Conservation (phyloP, 2,888 invertebrate species). For the Chironomus riparius region DNA sequence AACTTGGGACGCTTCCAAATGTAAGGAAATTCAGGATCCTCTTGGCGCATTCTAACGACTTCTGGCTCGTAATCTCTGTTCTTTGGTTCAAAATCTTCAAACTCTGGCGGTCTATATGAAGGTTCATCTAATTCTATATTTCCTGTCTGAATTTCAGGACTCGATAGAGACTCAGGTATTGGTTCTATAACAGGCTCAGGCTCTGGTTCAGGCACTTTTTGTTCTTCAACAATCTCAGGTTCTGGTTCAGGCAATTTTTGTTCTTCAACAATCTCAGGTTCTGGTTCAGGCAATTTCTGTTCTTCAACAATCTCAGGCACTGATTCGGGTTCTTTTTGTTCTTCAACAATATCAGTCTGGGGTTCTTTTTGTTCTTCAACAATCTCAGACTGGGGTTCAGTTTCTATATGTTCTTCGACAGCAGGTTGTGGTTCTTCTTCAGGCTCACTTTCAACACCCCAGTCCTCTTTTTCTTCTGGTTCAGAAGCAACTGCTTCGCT, state of each 20-base stretch:
- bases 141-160: background rate
- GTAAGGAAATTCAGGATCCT: background rate
- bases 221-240: background rate
- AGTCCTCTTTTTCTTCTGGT: background rate
- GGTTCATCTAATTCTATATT: background rate
- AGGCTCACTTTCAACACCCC: background rate
- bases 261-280: background rate
- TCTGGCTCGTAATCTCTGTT: background rate
- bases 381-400: background rate
- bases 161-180: background rate
- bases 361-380: no score
- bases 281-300: background rate
- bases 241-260: background rate
- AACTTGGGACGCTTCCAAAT: background rate
- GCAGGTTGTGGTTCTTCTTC: slow-evolving; percentile 1
- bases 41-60: background rate
- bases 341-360: background rate
- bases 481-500: background rate
- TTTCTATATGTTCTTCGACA: background rate
- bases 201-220: background rate
- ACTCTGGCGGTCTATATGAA: background rate
- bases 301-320: background rate
- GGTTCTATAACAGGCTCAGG: background rate
- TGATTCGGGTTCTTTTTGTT: background rate
- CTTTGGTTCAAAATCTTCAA: background rate